Evolutionary conservation across 2,113 vertebrate genomes (phyloP).

Genomic region (Hiodon alosoides): DNA sequence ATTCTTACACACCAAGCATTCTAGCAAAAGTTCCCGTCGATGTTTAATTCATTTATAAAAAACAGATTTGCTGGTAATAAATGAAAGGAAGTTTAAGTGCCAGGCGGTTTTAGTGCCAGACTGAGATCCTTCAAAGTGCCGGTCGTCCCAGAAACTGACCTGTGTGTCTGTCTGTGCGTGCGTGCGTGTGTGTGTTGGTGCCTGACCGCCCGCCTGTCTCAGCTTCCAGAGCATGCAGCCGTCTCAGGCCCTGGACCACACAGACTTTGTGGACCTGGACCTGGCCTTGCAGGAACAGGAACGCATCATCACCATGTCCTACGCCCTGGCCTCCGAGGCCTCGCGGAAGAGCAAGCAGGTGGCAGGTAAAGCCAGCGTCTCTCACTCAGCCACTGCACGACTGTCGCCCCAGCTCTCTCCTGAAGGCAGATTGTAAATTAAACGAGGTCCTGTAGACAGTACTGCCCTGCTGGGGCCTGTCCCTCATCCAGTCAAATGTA

Average conservation of each 20-base stretch:
- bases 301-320: slow-evolving; percentile 85
- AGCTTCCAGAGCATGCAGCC: slow-evolving; percentile 76
- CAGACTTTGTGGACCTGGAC: slow-evolving; percentile 72
- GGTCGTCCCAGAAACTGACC: not conserved
- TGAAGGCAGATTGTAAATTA: not conserved
- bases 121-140: not conserved
- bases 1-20: not conserved
- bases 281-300: slow-evolving; percentile 80
- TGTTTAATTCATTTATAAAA: too few relatives aligned
- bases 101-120: too few relatives aligned
- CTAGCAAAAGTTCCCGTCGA: not conserved
- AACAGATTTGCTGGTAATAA: too few relatives aligned
- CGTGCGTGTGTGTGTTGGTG: not conserved
- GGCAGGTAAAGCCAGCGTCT: slow-evolving; percentile 68
- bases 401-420: not conserved
- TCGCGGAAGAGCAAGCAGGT: slow-evolving; percentile 88
- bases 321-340: slow-evolving; percentile 82
- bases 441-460: not conserved
- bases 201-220: slow-evolving; percentile 4
- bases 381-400: too few relatives aligned
- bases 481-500: too few relatives aligned
- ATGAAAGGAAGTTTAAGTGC: too few relatives aligned
- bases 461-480: too few relatives aligned
- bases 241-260: slow-evolving; percentile 46
- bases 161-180: not conserved